Evolutionary conservation across 2,888 invertebrate genomes (phyloP), one percentile per base, ranked within the genome.

Genomic region (Cheilosia variabilis): DNA sequence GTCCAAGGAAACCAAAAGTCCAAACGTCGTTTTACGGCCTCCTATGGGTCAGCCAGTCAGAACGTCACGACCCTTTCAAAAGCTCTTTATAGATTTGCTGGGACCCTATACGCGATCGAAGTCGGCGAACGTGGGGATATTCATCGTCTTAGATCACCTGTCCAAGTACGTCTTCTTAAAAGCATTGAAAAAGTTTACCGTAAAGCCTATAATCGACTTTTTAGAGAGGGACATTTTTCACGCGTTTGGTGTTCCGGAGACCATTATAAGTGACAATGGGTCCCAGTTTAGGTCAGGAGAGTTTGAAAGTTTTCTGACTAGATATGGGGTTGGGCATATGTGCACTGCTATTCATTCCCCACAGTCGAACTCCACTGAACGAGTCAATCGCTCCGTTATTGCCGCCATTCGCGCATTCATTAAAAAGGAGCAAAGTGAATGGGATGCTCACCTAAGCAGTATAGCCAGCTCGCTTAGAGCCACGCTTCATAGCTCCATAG

Each of bases 221-320:
- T 13, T 87, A 6, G 75, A 81, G 27, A 57, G 81, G 22, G 83
- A 88, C 1, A 15, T 80, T 1, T 89, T 89, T 72, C 79, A 88
- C 27, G 31, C 87, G 4, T 90, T 88, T 80, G 89, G 88, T 1
- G 88, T 88, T 7, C 88, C 89, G 0, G 80, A 87, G 53, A 22
- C 47, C 1, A 31, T 89, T 5, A 87, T 88, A 1, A 72, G 81
- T 3, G 89, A 90, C 17, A 90, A 90, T 72, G 89, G 89, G 0
- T 24, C 24, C 24, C 24, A 24, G 24, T 24, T n/a, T n/a, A n/a
- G n/a, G n/a, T n/a, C n/a, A n/a, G n/a, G n/a, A n/a, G n/a, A n/a
- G n/a, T n/a, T 24, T 5, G 24, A 24, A 24, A 24, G 24, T 24
- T 24, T 24, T 24, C n/a, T n/a, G n/a, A n/a, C n/a, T n/a, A n/a